Evolutionary conservation across 1,140 invertebrate genomes (phyloP).

Genomic region (Gonioctena quinquepunctata): DNA sequence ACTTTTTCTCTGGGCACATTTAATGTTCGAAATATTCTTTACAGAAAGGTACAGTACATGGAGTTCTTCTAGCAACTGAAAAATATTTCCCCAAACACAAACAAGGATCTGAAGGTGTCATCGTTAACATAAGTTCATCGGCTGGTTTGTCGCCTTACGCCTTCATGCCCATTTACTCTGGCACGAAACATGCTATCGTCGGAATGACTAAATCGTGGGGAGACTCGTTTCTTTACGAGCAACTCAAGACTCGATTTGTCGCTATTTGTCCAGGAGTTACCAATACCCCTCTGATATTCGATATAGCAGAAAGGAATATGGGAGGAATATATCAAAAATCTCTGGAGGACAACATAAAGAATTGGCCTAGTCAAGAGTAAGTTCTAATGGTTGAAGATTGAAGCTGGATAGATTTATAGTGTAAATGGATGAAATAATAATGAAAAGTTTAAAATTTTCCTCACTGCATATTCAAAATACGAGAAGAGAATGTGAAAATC

Average conservation of each 20-base stretch:
- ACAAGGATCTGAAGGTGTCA: constrained; percentile 39
- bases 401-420: no score
- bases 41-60: constrained; percentile 42
- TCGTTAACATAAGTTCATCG: constrained; percentile 44
- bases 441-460: no score
- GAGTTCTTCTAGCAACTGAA: constrained; percentile 39
- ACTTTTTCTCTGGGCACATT: no score
- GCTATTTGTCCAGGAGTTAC: constrained; percentile 53
- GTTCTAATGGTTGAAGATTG: not conserved
- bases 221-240: constrained; percentile 26
- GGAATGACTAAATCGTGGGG: constrained; percentile 38
- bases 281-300: constrained; percentile 32
- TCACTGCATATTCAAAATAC: no score
- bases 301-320: constrained; percentile 18
- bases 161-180: constrained; percentile 38
- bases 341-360: not conserved
- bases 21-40: not conserved
- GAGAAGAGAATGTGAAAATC: no score
- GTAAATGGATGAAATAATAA: no score
- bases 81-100: constrained; percentile 44
- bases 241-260: constrained; percentile 47
- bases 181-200: constrained; percentile 40
- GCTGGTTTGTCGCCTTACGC: constrained; percentile 25
- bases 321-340: constrained; percentile 26
- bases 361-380: constrained; percentile 1